Percentiles rank a stretch among this genome's conserved stretches.
Evolutionary conservation across 2,797 vertebrate species (phyloP).

Genomic region (Leptodactylus fallax): DNA sequence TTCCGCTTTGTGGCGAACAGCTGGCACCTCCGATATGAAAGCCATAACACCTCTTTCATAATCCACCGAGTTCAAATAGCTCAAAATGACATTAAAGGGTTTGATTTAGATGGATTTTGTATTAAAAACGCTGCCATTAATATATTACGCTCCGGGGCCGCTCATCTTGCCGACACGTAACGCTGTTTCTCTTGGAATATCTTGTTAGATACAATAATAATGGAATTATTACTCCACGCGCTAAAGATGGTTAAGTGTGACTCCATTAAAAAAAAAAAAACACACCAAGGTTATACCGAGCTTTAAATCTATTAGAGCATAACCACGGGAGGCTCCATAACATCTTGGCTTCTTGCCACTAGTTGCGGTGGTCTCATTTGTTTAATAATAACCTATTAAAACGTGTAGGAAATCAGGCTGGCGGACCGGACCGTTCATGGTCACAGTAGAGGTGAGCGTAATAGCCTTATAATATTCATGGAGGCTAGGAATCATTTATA

Average conservation of each 20-base stretch:
- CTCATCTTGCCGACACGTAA: conserved; percentile 64
- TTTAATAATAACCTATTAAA: conserved; percentile 65
- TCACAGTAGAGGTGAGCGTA: background rate
- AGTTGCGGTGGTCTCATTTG: conserved; percentile 68
- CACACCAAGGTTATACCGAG: conserved; percentile 75
- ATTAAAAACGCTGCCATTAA: conserved; percentile 68
- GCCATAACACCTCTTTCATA: conserved; percentile 47
- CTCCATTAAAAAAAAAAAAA: conserved; percentile 68
- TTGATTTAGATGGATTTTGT: conserved; percentile 70
- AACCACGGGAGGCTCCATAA: conserved; percentile 68
- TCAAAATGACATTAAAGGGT: conserved; percentile 69
- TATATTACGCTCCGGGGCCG: conserved; percentile 60
- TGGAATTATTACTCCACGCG: conserved; percentile 72
- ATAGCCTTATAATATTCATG: background rate
- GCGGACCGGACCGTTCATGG: conserved; percentile 8
- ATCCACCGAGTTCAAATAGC: conserved; percentile 48
- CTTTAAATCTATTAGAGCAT: conserved; percentile 74
- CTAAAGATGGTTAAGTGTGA: conserved; percentile 77
- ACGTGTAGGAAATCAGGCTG: conserved; percentile 50
- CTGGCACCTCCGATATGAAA: conserved; percentile 58
- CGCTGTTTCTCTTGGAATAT: conserved; percentile 66
- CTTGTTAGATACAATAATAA: conserved; percentile 70
- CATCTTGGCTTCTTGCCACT: conserved; percentile 67
- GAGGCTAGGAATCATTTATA: conserved; percentile 37
- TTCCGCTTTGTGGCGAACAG: conserved; percentile 55